Base-by-base conservation (phyloP, 2,797 vertebrate species). In the Siniperca undulata region DNA sequence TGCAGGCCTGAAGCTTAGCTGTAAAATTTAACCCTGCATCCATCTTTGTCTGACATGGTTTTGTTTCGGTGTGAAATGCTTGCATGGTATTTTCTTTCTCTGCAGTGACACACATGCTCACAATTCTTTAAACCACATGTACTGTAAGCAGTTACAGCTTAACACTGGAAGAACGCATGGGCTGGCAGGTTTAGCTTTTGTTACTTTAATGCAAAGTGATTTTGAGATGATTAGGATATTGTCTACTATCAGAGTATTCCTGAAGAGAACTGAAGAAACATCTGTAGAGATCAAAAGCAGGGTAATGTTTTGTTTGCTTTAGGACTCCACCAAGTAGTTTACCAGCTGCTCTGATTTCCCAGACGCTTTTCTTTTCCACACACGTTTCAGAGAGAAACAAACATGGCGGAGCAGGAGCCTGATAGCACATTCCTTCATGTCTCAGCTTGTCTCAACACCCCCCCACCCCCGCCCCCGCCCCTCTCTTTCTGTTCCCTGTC, bases 291-390 rank as follows among this genome's bases (percentile, higher is more conserved):
- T 78, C 56, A 68, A 62, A 87, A 42, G 19, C 2, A 66, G 55
- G 59, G 19, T 1, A 4, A n/a, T 71, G 82, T 85, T 81, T 70
- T 11, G 64, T 65, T n/a, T 87, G 34, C 67, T 76, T 50, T 65
- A 70, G 59, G 83, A 77, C 80, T 46, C 7, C 19, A 30, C 5
- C 22, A 16, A 80, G 62, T 50, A 34, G 72, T 79, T 60, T 38
- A 60, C 22, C 86, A 87, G 82, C 88, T 89, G 88, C 82, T 70
- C 69, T 75, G 22, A 83, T 91, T 89, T 92, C 81, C 80, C 24
- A 68, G 69, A 70, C 30, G 36, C 55, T 67, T 80, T 70, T 80
- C 73, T 85, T 68, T 81, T 24, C 53, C 65, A 71, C 65, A 52
- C 52, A 7, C 30, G 5, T 53, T 82, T 56, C 73, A 44, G 79